These are phyloP conservation scores for Pseudomyrmex dendroicus DNA, from an alignment of 1,140 invertebrate species.

Conservation along the genomic window DNA sequence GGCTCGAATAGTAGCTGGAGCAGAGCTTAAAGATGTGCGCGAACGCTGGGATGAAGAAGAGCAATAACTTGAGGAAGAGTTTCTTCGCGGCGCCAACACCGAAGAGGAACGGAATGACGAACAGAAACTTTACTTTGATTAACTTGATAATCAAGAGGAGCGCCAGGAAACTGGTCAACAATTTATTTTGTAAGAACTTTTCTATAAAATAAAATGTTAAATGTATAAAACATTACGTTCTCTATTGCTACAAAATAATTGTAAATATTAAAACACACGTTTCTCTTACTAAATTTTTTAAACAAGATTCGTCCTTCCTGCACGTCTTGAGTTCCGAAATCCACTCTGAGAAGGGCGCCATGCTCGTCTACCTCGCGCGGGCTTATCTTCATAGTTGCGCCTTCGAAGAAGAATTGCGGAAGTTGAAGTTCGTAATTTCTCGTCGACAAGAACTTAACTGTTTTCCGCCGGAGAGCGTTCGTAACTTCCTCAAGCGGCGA, in stretches of 20 bases:
- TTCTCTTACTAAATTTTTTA: conserved; percentile 89
- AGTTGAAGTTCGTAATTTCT: conserved; percentile 90
- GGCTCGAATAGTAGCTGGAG: conserved; percentile 91
- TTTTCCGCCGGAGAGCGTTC: conserved; percentile 88
- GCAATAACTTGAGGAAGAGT: conserved; percentile 90
- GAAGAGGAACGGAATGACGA: conserved; percentile 90
- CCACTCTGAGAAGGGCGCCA: conserved; percentile 90
- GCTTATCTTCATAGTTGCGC: conserved; percentile 89
- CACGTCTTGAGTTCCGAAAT: conserved; percentile 86
- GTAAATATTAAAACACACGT: background rate
- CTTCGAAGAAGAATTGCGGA: conserved; percentile 90
- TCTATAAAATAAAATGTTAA: conserved; percentile 84
- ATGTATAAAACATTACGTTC: too few species aligned
- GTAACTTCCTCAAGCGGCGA: conserved; percentile 90
- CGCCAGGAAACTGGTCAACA: conserved; percentile 90
- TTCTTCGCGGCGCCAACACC: conserved; percentile 93
- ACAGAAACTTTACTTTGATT: conserved; percentile 91
- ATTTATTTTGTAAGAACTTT: conserved; percentile 91
- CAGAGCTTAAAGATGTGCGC: conserved; percentile 93
- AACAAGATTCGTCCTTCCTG: conserved; percentile 88
- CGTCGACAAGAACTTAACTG: conserved; percentile 90
- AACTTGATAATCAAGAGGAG: conserved; percentile 92
- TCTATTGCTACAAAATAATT: background rate
- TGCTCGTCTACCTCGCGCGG: conserved; percentile 89
- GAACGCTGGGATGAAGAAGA: conserved; percentile 92